Evolutionary conservation across 1,140 invertebrate species (phyloP).

Genomic region (Eueides isabella): DNA sequence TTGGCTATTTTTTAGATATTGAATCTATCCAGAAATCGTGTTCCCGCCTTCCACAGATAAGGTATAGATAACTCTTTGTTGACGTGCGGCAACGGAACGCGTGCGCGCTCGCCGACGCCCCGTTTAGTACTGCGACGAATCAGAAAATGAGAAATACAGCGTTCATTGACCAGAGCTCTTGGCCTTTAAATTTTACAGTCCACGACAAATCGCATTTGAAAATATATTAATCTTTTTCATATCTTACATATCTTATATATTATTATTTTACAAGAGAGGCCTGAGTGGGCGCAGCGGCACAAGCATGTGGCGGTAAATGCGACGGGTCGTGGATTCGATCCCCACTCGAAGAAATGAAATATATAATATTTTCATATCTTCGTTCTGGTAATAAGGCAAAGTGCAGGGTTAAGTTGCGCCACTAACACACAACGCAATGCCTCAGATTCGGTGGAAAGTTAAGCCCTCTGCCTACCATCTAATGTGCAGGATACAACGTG

Average conservation of each 20-base stretch:
- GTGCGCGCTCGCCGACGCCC: constrained; percentile 1
- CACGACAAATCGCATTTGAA: constrained; percentile 1
- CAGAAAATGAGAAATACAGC: not conserved
- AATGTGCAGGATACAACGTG: too few species aligned
- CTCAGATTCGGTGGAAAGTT: too few species aligned
- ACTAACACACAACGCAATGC: not conserved
- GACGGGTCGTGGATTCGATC: too few species aligned
- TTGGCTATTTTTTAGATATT: not conserved
- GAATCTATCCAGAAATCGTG: not conserved
- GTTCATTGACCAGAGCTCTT: constrained; percentile 6
- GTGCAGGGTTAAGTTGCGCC: not conserved
- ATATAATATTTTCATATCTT: too few species aligned
- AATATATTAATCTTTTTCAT: not conserved
- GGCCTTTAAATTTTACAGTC: constrained; percentile 10
- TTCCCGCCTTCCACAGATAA: constrained; percentile 7
- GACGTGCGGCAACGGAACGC: not conserved
- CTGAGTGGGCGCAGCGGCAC: too few species aligned
- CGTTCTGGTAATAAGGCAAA: not conserved
- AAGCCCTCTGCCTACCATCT: too few species aligned
- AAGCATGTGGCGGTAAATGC: too few species aligned
- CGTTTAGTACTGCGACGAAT: not conserved
- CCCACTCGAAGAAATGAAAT: too few species aligned
- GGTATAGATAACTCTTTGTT: not conserved
- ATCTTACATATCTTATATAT: not conserved
- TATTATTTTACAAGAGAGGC: too few species aligned